Conservation (phyloP, 2,797 vertebrate species). For the Kryptopterus vitreolus region DNA sequence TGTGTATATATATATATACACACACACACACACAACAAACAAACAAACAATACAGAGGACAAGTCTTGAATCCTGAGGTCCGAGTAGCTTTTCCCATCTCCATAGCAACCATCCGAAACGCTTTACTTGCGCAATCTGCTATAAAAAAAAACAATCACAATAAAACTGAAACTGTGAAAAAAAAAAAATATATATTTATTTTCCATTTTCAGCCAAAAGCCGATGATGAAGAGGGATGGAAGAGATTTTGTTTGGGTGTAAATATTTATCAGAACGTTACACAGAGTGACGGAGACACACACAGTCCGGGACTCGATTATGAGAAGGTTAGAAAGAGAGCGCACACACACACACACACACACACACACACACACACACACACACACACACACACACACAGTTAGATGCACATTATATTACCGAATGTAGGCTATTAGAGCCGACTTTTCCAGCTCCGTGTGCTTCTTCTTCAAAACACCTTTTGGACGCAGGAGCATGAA, state of each 20-base stretch:
- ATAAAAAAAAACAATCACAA: not conserved
- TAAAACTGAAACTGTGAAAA: not conserved
- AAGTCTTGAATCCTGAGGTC: not conserved
- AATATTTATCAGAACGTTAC: slow-evolving; percentile 70
- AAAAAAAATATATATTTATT: too few relatives aligned
- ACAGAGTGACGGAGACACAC: slow-evolving; percentile 58
- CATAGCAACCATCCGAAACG: not conserved
- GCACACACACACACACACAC: not conserved
- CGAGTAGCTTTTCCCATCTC: not conserved
- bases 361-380: not conserved
- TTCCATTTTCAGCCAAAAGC: slow-evolving; percentile 64
- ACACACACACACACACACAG: not conserved
- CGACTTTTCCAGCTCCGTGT: too few relatives aligned
- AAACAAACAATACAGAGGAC: not conserved
- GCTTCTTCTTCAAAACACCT: too few relatives aligned
- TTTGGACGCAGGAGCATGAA: too few relatives aligned
- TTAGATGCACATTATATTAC: not conserved
- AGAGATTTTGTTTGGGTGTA: slow-evolving; percentile 84
- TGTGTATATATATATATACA: too few relatives aligned
- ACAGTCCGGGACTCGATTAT: slow-evolving; percentile 84
- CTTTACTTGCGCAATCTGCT: not conserved
- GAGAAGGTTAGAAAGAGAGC: slow-evolving; percentile 75
- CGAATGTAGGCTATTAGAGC: too few relatives aligned
- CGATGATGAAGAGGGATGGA: slow-evolving; percentile 75
- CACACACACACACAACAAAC: not conserved